phyloP scores from a whole-genome alignment of 1,140 invertebrate species.

The Whitmania pigra region DNA sequence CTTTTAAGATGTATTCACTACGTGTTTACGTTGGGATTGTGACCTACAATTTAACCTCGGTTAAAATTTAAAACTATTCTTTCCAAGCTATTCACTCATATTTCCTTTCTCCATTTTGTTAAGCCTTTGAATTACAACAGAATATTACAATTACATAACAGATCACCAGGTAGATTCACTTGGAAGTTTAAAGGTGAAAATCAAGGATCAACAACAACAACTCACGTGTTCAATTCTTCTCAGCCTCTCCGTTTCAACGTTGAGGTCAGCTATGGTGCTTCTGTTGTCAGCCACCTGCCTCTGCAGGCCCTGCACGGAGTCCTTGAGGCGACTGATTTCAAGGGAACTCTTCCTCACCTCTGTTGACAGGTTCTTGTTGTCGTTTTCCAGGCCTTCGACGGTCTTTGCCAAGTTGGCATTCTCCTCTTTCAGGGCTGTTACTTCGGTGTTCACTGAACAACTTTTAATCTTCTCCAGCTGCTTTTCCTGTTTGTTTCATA shows the following conservation, averaged over 20 bases:
- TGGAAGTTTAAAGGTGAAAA: background rate
- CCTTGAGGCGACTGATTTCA: background rate
- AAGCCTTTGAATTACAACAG: too few species aligned
- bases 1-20: too few species aligned
- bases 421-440: too few species aligned
- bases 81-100: too few species aligned
- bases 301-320: background rate
- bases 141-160: too few species aligned
- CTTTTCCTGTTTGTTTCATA: too few species aligned
- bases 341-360: background rate
- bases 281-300: background rate
- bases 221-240: constrained; percentile 10
- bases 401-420: background rate
- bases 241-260: background rate
- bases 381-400: background rate
- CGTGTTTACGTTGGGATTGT: too few species aligned
- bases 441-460: too few species aligned
- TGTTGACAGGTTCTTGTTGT: background rate
- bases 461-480: too few species aligned
- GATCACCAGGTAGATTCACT: background rate
- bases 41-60: too few species aligned
- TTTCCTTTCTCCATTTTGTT: too few species aligned
- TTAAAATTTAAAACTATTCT: too few species aligned
- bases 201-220: background rate
- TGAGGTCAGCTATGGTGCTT: background rate